Evolutionary conservation across 1,140 invertebrate species (phyloP).

Genomic region (Aleiodes sp.): DNA sequence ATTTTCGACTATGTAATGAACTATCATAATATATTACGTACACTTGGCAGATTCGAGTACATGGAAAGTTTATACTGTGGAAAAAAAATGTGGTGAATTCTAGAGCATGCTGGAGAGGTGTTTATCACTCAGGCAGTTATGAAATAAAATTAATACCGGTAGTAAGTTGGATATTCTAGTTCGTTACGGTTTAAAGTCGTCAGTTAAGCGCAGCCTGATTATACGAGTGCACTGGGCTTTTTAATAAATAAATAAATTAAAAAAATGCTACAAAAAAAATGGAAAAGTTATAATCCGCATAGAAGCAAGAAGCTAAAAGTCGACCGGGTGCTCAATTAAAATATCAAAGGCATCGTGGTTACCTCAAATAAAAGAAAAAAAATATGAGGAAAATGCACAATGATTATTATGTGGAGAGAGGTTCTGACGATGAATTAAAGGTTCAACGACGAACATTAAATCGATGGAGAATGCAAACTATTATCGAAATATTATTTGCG

Average conservation of each 20-base stretch:
- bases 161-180: conserved; percentile 14
- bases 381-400: conserved; percentile 11
- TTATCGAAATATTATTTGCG: no score
- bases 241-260: conserved; percentile 10
- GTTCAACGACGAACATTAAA: no score
- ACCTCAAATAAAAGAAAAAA: conserved; percentile 7
- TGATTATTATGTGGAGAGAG: conserved; percentile 32
- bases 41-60: background rate
- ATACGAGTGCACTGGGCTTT: conserved; percentile 4
- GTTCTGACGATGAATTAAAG: conserved; percentile 19
- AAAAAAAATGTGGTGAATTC: conserved; percentile 2
- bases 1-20: no score
- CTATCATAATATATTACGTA: background rate
- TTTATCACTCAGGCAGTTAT: background rate
- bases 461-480: no score
- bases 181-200: conserved; percentile 16
- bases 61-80: background rate
- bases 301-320: background rate
- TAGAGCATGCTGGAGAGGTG: conserved; percentile 14
- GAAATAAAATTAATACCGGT: conserved; percentile 12
- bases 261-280: background rate
- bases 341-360: conserved; percentile 14
- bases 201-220: conserved; percentile 10
- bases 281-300: conserved; percentile 21
- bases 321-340: conserved; percentile 11